phyloP scores from a whole-genome alignment of 2,797 vertebrate species.

The Cryptoprocta ferox region DNA sequence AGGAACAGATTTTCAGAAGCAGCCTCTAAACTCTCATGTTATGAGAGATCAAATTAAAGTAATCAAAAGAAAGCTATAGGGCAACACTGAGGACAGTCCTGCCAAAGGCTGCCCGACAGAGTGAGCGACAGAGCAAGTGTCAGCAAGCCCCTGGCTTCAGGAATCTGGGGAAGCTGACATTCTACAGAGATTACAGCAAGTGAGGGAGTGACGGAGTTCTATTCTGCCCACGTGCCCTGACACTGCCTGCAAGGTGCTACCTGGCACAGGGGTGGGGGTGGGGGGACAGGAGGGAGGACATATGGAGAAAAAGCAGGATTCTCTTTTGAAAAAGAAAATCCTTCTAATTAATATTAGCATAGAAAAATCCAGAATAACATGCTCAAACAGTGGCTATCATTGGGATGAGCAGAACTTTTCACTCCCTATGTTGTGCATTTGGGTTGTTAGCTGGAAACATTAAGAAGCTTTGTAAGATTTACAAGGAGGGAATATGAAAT shows the following conservation, averaged over 20 bases:
- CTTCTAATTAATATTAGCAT: background rate
- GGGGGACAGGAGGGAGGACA: rapidly evolving
- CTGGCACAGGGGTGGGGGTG: background rate
- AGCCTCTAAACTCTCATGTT: background rate
- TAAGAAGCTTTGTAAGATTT: background rate
- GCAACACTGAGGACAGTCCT: background rate
- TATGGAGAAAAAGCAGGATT: background rate
- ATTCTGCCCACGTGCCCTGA: background rate
- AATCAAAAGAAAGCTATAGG: background rate
- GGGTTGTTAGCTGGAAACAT: background rate
- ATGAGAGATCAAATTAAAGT: background rate
- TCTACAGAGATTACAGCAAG: background rate
- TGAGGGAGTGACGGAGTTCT: background rate
- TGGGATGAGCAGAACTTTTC: background rate
- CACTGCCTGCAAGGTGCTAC: rapidly evolving
- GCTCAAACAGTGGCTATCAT: background rate
- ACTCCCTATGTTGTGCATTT: too few species aligned
- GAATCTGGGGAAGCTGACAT: background rate
- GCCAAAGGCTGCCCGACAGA: background rate
- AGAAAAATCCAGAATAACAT: background rate
- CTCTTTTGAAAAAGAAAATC: background rate
- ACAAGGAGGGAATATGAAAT: background rate
- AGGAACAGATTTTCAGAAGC: background rate
- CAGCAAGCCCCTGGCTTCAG: background rate
- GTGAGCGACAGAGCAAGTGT: background rate